Percentiles rank a stretch among this genome's conserved stretches.
These are phyloP conservation scores for Phylloscopus trochiloides DNA, from an alignment of 2,113 vertebrate genomes.

Conservation along the genomic window DNA sequence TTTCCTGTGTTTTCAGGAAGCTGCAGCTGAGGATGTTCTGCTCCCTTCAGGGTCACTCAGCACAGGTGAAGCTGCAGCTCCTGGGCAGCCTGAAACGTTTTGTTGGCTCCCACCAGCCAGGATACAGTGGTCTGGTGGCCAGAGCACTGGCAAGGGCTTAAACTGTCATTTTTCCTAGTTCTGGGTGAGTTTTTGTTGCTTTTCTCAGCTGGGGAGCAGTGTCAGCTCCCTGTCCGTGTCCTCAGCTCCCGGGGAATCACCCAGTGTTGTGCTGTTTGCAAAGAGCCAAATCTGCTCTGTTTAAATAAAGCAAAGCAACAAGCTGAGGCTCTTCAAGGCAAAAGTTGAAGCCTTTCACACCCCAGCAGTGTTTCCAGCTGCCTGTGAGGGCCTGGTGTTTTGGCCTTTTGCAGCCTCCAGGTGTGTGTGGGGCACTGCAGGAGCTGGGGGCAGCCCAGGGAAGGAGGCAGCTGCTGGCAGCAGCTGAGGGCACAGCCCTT, in stretches of 20 bases:
- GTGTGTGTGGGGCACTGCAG: not conserved
- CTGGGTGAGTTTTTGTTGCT: not conserved
- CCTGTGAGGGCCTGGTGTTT: fast-evolving
- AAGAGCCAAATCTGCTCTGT: fast-evolving
- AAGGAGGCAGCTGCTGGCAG: not conserved
- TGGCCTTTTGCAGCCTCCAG: not conserved
- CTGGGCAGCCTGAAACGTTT: not conserved
- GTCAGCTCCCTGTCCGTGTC: not conserved
- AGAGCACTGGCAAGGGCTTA: not conserved
- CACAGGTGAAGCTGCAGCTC: not conserved
- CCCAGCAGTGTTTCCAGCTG: not conserved
- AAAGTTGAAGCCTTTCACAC: not conserved
- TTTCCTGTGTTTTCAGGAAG: not conserved
- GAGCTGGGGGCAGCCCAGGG: not conserved
- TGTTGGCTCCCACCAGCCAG: not conserved
- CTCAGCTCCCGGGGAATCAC: fast-evolving
- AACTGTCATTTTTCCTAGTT: not conserved
- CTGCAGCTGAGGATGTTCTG: not conserved
- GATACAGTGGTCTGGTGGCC: fast-evolving
- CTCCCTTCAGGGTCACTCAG: not conserved
- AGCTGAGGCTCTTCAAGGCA: not conserved
- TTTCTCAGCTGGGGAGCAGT: not conserved
- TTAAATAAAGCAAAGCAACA: not conserved
- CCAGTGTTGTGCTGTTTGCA: not conserved
- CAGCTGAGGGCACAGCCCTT: fast-evolving